Percentiles rank a stretch among this genome's conserved stretches.
phyloP scores from a whole-genome alignment of 2,888 invertebrate species.

The Papilio protenor region DNA sequence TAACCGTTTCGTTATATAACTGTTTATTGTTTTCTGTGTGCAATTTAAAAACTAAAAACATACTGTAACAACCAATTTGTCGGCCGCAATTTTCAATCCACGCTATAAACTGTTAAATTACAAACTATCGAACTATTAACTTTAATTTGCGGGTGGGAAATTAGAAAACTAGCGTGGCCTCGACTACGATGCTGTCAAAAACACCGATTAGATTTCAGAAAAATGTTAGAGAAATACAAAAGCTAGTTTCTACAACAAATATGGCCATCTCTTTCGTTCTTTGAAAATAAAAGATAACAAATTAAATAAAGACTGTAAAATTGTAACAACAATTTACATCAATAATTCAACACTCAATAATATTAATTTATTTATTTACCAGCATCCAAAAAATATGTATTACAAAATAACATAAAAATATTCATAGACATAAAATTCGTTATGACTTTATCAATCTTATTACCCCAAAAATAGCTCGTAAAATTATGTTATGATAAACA shows the following conservation, averaged over 20 bases:
- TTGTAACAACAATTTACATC: background rate
- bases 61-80: background rate
- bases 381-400: background rate
- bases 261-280: background rate
- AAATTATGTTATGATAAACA: background rate
- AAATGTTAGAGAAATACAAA: background rate
- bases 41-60: slow-evolving; percentile 5
- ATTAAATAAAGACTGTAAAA: background rate
- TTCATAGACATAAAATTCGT: slow-evolving; percentile 7
- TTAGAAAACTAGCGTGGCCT: slow-evolving; percentile 12
- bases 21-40: background rate
- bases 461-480: background rate
- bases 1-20: background rate
- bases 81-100: slow-evolving; percentile 22
- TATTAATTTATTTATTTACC: background rate
- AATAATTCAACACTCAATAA: background rate
- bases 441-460: slow-evolving; percentile 4
- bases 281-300: background rate
- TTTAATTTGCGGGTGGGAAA: slow-evolving; percentile 16
- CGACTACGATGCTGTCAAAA: slow-evolving; percentile 7
- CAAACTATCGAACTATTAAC: slow-evolving; percentile 15
- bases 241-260: background rate
- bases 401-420: slow-evolving; percentile 14
- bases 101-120: slow-evolving; percentile 4
- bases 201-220: background rate